Evolutionary conservation across 2,888 invertebrate genomes (phyloP).

Genomic region (Gonocerus acuteangulatus): DNA sequence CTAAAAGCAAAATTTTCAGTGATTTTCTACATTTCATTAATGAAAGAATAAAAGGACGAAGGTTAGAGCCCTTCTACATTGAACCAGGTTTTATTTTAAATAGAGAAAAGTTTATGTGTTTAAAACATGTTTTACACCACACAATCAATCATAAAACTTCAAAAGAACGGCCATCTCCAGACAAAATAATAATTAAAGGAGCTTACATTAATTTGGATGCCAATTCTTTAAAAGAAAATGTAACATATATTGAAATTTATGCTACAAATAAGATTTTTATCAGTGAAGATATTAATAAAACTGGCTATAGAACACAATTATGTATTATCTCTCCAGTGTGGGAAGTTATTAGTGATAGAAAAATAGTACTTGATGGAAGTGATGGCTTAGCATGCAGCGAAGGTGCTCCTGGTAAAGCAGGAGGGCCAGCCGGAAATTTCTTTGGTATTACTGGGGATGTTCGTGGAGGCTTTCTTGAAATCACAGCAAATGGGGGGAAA

Average conservation of each 20-base stretch:
- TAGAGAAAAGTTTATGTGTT: too few species aligned
- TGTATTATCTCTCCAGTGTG: background rate
- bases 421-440: background rate
- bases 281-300: background rate
- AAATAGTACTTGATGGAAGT: background rate
- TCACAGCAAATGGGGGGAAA: constrained; percentile 3
- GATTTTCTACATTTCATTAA: too few species aligned
- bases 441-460: background rate
- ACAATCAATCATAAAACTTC: background rate
- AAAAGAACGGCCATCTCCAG: too few species aligned
- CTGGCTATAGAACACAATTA: background rate
- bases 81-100: too few species aligned
- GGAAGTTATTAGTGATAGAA: constrained; percentile 1
- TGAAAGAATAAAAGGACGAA: too few species aligned
- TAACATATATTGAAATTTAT: background rate
- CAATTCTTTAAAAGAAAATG: background rate
- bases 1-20: too few species aligned
- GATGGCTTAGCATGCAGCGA: background rate
- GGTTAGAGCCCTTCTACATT: too few species aligned
- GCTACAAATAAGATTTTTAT: constrained; percentile 2
- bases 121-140: background rate
- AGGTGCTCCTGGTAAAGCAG: background rate
- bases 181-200: background rate
- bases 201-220: background rate
- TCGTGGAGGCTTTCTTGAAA: background rate